Evolutionary conservation across 2,113 vertebrate species (phyloP).

Genomic region (Thymallus thymallus): DNA sequence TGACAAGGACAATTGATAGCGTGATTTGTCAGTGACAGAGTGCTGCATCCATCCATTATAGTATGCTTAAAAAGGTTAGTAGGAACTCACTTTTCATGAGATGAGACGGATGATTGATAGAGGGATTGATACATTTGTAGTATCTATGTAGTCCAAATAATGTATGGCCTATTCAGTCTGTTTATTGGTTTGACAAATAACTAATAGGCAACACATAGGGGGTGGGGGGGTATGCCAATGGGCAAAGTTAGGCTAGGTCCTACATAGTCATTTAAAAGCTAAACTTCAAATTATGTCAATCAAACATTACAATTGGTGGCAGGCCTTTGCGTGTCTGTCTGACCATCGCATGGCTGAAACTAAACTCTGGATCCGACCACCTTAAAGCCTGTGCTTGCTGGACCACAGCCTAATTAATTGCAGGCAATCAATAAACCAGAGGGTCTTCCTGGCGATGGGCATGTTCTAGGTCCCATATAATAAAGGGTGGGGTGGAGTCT

Average conservation of each 20-base stretch:
- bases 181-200: not conserved
- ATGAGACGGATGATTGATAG: not conserved
- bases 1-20: not conserved
- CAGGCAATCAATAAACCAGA: conserved; percentile 31
- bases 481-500: conserved; percentile 20
- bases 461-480: conserved; percentile 20
- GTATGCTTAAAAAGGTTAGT: not conserved
- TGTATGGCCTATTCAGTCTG: no score
- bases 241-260: not conserved
- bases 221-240: no score
- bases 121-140: not conserved
- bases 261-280: not conserved
- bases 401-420: conserved; percentile 38
- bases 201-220: not conserved
- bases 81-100: not conserved
- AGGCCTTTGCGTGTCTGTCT: not conserved
- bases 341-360: not conserved
- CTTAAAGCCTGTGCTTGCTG: conserved; percentile 13
- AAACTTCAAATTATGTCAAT: not conserved
- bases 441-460: conserved; percentile 1
- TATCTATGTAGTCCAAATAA: not conserved
- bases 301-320: not conserved
- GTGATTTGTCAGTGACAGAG: conserved; percentile 5
- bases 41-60: not conserved
- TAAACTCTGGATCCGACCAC: not conserved